Evolutionary conservation across 2,797 vertebrate species (phyloP).

Genomic region (Pseudochirops corinnae): DNA sequence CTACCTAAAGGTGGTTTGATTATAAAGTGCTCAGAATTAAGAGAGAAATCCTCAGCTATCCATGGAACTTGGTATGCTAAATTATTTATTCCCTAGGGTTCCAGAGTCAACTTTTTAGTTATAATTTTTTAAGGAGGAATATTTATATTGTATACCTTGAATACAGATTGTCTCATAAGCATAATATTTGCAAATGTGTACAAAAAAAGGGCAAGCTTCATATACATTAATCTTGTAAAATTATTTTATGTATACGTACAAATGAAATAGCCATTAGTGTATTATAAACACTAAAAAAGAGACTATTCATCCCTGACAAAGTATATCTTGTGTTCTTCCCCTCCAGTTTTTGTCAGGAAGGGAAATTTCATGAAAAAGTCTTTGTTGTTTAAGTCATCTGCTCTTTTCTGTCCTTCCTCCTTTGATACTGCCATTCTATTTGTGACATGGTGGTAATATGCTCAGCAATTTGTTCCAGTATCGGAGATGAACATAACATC

Average conservation of each 20-base stretch:
- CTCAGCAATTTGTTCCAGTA: background rate
- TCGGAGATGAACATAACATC: background rate
- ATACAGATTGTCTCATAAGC: background rate
- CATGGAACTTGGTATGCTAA: background rate
- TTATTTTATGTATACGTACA: background rate
- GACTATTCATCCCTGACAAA: background rate
- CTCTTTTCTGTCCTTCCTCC: background rate
- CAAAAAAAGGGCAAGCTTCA: background rate
- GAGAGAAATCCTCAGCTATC: background rate
- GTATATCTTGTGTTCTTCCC: background rate
- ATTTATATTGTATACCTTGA: background rate
- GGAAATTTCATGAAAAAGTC: background rate
- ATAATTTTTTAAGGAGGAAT: background rate
- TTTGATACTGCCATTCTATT: background rate
- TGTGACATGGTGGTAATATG: background rate
- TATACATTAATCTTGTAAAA: background rate
- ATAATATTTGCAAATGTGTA: background rate
- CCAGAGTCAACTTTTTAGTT: background rate
- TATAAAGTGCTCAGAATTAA: background rate
- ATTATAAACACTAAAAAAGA: background rate
- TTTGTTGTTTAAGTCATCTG: constrained; percentile 3
- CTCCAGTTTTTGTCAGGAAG: background rate
- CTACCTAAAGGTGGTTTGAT: background rate
- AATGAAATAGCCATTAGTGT: background rate
- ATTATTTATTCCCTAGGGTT: background rate